Evolutionary conservation across 2,113 vertebrate genomes (phyloP).

Genomic region (Pseudorhombus dupliciocellatus): DNA sequence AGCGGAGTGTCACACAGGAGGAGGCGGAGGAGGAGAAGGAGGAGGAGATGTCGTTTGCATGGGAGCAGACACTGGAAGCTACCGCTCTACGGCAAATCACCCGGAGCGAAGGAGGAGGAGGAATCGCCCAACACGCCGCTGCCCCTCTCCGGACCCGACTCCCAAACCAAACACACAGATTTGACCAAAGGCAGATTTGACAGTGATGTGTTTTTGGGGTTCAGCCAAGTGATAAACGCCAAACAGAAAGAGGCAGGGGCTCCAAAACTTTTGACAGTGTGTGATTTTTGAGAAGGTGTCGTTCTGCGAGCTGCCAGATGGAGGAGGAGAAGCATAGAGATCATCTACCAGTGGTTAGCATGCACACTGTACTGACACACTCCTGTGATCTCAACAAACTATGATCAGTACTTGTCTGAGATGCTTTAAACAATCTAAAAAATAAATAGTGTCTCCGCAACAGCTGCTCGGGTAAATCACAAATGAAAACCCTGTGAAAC

Average conservation of each 20-base stretch:
- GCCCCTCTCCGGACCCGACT: not conserved
- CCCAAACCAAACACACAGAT: not conserved
- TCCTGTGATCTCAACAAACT: constrained; percentile 6
- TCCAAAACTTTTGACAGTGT: constrained; percentile 54
- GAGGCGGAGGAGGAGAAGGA: too few species aligned
- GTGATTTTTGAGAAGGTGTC: constrained; percentile 45
- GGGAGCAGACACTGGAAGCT: too few species aligned
- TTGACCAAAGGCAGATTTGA: not conserved
- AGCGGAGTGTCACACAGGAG: not conserved
- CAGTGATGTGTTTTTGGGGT: not conserved
- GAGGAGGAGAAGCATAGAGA: constrained; percentile 67
- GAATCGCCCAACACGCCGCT: not conserved
- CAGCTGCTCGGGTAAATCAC: not conserved
- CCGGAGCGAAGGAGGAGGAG: not conserved
- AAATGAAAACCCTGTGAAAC: not conserved
- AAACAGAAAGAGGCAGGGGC: not conserved
- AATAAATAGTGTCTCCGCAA: not conserved
- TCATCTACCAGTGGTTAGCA: constrained; percentile 10
- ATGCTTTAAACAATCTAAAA: not conserved
- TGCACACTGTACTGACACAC: constrained; percentile 26
- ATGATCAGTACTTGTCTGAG: not conserved
- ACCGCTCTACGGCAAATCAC: not conserved
- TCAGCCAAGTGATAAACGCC: not conserved
- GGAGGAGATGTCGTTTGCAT: not conserved
- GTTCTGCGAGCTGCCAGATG: constrained; percentile 62